Conservation (phyloP, 2,113 vertebrate species). For the Mohoua ochrocephala region DNA sequence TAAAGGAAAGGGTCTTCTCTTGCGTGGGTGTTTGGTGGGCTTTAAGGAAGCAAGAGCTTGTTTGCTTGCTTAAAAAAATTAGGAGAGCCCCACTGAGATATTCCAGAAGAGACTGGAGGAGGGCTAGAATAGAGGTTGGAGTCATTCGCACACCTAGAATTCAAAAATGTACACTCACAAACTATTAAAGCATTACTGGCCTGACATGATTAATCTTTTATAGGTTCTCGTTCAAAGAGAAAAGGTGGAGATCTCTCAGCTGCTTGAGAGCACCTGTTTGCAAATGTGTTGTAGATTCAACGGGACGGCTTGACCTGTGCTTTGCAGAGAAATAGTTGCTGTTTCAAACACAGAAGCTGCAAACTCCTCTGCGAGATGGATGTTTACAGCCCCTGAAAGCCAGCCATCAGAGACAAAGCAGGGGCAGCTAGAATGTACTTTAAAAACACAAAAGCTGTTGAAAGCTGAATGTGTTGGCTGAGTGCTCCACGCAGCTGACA, state of each 20-base stretch:
- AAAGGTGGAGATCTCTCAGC: neutral
- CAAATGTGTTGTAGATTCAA: neutral
- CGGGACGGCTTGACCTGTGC: neutral
- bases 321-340: neutral
- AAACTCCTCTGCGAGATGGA: neutral
- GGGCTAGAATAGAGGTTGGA: neutral
- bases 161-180: neutral
- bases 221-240: neutral
- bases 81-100: neutral
- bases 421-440: neutral
- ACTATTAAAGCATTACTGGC: neutral
- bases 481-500: neutral
- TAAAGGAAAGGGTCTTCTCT: neutral
- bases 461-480: slow-evolving; percentile 28
- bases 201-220: neutral
- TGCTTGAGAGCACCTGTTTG: neutral
- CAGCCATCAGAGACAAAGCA: neutral
- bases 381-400: slow-evolving; percentile 8
- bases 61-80: neutral
- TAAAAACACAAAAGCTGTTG: slow-evolving; percentile 18
- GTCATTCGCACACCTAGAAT: neutral
- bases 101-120: neutral
- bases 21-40: neutral
- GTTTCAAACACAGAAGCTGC: neutral
- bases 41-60: neutral